phyloP scores from a whole-genome alignment of 2,888 invertebrate genomes.

The Diogma glabrata region DNA sequence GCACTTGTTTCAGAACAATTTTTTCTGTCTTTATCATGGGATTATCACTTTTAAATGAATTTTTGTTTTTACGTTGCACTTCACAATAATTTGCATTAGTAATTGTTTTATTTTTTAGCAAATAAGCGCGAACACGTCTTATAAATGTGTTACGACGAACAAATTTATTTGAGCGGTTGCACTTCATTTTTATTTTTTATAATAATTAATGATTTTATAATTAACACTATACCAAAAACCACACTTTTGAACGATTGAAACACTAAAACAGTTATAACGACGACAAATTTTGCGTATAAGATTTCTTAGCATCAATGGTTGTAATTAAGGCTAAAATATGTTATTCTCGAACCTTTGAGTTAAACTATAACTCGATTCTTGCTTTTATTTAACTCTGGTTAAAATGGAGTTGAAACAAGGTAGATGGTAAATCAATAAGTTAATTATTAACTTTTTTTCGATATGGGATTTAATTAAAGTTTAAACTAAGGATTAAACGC shows the following conservation, averaged over 20 bases:
- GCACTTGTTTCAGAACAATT: background rate
- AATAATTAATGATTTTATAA: background rate
- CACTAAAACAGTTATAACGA: too few relatives aligned
- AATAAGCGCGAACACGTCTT: too few relatives aligned
- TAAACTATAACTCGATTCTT: background rate
- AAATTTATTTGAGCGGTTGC: background rate
- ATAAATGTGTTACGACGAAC: too few relatives aligned
- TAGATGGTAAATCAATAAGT: too few relatives aligned
- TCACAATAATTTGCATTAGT: background rate
- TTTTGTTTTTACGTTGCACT: background rate
- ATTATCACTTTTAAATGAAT: background rate
- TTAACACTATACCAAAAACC: background rate
- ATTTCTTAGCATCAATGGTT: background rate
- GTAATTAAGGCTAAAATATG: background rate
- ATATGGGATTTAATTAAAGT: too few relatives aligned
- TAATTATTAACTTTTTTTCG: too few relatives aligned
- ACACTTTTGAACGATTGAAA: background rate
- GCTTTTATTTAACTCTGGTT: too few relatives aligned
- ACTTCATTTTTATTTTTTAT: background rate
- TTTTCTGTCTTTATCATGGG: background rate
- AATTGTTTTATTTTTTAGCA: background rate
- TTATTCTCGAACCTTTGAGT: background rate
- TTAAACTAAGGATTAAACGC: too few relatives aligned
- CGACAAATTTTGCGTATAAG: background rate
- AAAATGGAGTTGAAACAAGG: too few relatives aligned